A percentile compares a stretch with the other conserved stretches of the same genome.
Evolutionary conservation across 2,113 vertebrate species (phyloP).

Genomic region (Sapayoa aenigma): DNA sequence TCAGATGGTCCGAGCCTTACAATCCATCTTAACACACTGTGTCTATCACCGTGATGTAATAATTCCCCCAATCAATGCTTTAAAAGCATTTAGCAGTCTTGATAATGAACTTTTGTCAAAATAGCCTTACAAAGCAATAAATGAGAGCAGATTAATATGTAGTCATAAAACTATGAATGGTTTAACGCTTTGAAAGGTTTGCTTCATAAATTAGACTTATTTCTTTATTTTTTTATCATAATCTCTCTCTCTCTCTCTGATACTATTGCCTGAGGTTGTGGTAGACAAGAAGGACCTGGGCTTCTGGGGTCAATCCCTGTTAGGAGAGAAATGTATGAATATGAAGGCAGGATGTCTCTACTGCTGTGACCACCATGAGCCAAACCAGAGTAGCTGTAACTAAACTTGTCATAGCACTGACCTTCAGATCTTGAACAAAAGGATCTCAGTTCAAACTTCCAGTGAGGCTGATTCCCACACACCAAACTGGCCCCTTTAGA

Average conservation of each 20-base stretch:
- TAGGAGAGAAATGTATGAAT: background rate
- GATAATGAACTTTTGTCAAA: slow-evolving; percentile 96
- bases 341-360: background rate
- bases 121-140: slow-evolving; percentile 90
- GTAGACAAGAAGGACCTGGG: background rate
- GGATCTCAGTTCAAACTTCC: background rate
- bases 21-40: slow-evolving; percentile 86
- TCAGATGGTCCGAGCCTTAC: slow-evolving; percentile 79
- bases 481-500: background rate
- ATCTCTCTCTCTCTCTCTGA: background rate
- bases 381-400: background rate
- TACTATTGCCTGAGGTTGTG: background rate
- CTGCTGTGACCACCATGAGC: background rate
- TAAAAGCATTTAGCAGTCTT: slow-evolving; percentile 94
- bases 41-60: slow-evolving; percentile 85
- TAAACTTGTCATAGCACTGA: background rate
- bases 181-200: slow-evolving; percentile 60
- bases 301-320: background rate
- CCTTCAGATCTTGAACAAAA: background rate
- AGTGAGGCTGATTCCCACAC: background rate
- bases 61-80: slow-evolving; percentile 97
- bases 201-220: slow-evolving; percentile 47
- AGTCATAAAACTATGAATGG: slow-evolving; percentile 81
- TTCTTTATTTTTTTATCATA: slow-evolving; percentile 49
- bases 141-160: slow-evolving; percentile 83